phyloP scores from a whole-genome alignment of 2,797 vertebrate genomes.

The Mionectes olivaceus region DNA sequence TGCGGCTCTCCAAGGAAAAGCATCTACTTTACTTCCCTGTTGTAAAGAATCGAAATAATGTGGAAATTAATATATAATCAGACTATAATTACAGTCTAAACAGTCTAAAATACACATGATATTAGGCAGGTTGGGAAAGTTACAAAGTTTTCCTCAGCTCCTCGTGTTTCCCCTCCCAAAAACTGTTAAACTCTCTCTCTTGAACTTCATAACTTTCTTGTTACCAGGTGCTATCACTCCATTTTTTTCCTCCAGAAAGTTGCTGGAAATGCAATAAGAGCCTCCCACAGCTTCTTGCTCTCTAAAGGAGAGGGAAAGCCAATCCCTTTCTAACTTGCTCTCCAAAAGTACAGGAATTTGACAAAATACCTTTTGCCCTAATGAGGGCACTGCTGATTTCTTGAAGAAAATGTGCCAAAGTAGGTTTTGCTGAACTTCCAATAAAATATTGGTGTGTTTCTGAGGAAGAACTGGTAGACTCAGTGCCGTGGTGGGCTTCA shows the following conservation, averaged over 20 bases:
- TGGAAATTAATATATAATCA: neutral
- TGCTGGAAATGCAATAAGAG: neutral
- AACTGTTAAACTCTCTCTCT: neutral
- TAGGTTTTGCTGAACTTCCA: neutral
- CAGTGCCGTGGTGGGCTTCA: neutral
- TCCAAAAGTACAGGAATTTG: neutral
- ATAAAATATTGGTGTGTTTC: neutral
- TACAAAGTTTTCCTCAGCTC: neutral
- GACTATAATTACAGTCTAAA: neutral
- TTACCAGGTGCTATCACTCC: neutral
- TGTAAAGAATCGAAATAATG: constrained; percentile 1
- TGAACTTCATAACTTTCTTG: neutral
- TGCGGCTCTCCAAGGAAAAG: neutral
- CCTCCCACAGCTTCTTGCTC: neutral
- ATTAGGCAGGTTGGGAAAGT: constrained; percentile 2
- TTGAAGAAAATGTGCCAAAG: neutral
- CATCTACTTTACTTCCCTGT: neutral
- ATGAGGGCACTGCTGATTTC: neutral
- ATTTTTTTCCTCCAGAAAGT: neutral
- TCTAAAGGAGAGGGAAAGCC: neutral
- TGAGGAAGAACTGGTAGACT: neutral
- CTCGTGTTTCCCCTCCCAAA: neutral
- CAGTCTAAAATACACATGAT: neutral
- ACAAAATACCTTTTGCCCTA: neutral
- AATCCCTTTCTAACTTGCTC: neutral